Evolutionary conservation across 2,113 vertebrate genomes (phyloP), one percentile per base, ranked within the genome.

Genomic region (Poicephalus gulielmi): DNA sequence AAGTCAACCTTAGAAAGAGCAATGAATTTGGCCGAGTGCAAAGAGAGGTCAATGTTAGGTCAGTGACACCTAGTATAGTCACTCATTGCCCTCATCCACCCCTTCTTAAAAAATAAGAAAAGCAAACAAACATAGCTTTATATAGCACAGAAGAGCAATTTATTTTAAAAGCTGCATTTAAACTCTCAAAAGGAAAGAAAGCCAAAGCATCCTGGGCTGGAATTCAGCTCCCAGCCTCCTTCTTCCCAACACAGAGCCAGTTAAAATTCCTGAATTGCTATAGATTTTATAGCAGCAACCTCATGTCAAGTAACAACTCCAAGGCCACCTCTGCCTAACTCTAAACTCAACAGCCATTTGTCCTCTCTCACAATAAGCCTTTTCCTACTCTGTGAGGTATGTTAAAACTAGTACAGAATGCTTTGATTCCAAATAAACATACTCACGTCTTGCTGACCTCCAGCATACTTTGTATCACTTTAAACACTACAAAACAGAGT

Each of bases 41-140:
- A 92, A 83, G 53, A 81, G 71, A 86, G 55, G 92, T 74, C 23
- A 62, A 43, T 73, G 73, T 60, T 33, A 47, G 83, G 91, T 77
- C 86, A 94, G 59, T 77, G 86, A 90, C 88, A 93, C 91, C 91
- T 88, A 63, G 88, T 67, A 50, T 62, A 94, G 86, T 74, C 77
- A 86, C 80, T 77, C 76, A 49, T 59, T 74, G 88, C 68, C 64
- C 88, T 92, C 49, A 59, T 88, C 73, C 55, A 39, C 74, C 37
- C 49, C 46, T 41, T 80, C 68, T 88, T 43, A 67, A 80, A 92
- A 88, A 83, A 52, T 46, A 88, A 92, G 68, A 49, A 92, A 91
- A 89, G 19, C 77, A 95, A 89, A 91, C 73, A 92, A 74, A 78
- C 47, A 60, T 3, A 39, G 60, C 88, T 94, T 95, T 94, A 86